Evolutionary conservation across 2,113 vertebrate species (phyloP), one percentile per base, ranked within the genome.

Genomic region (Agelaius phoeniceus): DNA sequence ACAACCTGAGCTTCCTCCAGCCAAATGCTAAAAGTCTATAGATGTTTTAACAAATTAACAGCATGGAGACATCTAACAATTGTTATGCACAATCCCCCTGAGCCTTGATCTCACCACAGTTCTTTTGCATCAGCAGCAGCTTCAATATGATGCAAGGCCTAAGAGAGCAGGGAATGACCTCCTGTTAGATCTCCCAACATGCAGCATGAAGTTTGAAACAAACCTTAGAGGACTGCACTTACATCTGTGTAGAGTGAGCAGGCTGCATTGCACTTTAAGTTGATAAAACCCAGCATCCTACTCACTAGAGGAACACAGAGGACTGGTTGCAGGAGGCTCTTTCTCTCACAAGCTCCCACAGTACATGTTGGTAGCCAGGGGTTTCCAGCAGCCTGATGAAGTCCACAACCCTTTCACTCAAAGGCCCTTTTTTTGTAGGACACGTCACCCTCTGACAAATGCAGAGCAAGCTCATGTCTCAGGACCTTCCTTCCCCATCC

Each of bases 61-160:
- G 48, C 52, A 23, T 7, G 28, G 28, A 89, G 35, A 21, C n/a
- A 67, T 41, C 28, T 68, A 86, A 46, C 22, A 86, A 78, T 15
- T 23, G 10, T 23, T 67, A 63, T 0, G 2, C 0, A 2, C 2
- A 6, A 74, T 37, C 9, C 16, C 67, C n/a, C 41, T 0, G 1
- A 41, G 67, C 63, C 35, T 78, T 84, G 63, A 27, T 78, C 61
- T 81, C 51, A 35, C 77, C 30, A 49, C 15, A 80, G 72, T 30
- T 58, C 35, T 77, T 88, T 8, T 51, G 33, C 48, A 82, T 44
- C 37, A 52, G 54, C 54, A 54, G 22, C 52, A 78, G 39, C 46
- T 85, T 89, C 85, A 71, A 4, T 0, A 1, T 5, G 33, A 85
- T 71, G 33, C 39, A 84, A 74, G 19, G 39, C 28, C 16, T 61